Base-by-base conservation (phyloP, 1,140 invertebrate genomes). In the Maniola jurtina region DNA sequence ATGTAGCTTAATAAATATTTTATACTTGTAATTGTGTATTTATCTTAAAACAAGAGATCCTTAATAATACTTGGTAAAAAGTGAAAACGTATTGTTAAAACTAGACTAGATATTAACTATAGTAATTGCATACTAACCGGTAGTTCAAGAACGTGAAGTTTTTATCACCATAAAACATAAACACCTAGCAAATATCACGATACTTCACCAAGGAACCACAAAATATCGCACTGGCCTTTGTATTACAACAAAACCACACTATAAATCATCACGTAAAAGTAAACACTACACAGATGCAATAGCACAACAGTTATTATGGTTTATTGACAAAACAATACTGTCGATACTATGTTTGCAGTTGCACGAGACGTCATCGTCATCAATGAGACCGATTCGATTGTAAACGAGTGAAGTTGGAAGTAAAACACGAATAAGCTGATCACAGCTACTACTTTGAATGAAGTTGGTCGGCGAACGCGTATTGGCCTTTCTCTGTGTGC, bases 241-340 rank as follows among this genome's bases (percentile, higher is more conserved):
- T 35, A 52, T 48, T 40, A 65, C 16, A 59, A 25, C 9, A 13
- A 57, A n/a, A 55, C 7, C 15, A 16, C 57, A 13, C 56, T 64
- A 34, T 9, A 63, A 47, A 57, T 38, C 56, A 54, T 47, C 47
- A 54, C 34, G 33, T 36, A 61, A 45, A 16, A 65, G 72, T 66
- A 63, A 70, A 72, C 61, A 76, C 35, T 61, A 57, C 56, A 73
- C 59, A 61, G 61, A 57, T 61, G 25, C 55, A 76, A 60, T 50
- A 68, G 72, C 57, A 68, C 57, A 71, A 77, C 75, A 78, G 70
- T 75, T 71, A 64, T 58, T 25, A 60, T 61, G 52, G 59, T 68
- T 65, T 84, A 86, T 87, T 83, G 80, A 89, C 84, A 89, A 86
- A 89, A 87, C 84, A 84, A 66, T 79, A 80, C 71, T 70, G 68